A percentile compares a stretch with the other conserved stretches of the same genome.
Conservation (phyloP, 2,113 vertebrate genomes). For the Dipodomys stephensi region DNA sequence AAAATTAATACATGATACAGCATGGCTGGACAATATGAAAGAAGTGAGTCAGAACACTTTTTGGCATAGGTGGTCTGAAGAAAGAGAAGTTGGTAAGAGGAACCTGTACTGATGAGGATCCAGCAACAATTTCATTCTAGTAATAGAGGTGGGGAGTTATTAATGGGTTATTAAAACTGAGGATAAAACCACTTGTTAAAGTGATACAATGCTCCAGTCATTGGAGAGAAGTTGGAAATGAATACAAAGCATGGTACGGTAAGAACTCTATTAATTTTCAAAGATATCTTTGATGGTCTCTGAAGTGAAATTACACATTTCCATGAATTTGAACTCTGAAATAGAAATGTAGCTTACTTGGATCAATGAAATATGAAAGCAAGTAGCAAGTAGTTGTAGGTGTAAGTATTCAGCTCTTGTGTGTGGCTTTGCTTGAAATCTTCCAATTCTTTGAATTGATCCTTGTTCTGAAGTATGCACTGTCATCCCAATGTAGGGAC, state of each 20-base stretch:
- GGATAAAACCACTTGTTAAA: background rate
- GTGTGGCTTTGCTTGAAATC: background rate
- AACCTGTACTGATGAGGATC: background rate
- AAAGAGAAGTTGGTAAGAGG: no score
- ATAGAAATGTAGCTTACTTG: background rate
- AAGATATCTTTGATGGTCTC: background rate
- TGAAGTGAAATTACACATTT: background rate
- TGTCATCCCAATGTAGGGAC: background rate
- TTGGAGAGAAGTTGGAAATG: background rate
- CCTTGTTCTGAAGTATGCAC: background rate
- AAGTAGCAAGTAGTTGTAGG: background rate
- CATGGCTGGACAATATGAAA: background rate
- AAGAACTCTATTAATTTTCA: background rate
- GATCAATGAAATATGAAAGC: background rate
- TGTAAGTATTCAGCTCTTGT: background rate
- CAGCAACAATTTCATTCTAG: background rate
- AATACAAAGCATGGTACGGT: background rate
- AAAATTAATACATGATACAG: background rate
- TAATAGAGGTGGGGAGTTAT: background rate
- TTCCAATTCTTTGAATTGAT: background rate
- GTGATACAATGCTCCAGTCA: background rate
- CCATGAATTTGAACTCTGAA: background rate
- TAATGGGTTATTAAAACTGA: background rate
- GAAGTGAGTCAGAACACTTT: background rate
- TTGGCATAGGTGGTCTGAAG: no score